Evolutionary conservation across 2,797 vertebrate species (phyloP), one percentile per base, ranked within the genome.

Genomic region (Mormyrus proboscirostris): DNA sequence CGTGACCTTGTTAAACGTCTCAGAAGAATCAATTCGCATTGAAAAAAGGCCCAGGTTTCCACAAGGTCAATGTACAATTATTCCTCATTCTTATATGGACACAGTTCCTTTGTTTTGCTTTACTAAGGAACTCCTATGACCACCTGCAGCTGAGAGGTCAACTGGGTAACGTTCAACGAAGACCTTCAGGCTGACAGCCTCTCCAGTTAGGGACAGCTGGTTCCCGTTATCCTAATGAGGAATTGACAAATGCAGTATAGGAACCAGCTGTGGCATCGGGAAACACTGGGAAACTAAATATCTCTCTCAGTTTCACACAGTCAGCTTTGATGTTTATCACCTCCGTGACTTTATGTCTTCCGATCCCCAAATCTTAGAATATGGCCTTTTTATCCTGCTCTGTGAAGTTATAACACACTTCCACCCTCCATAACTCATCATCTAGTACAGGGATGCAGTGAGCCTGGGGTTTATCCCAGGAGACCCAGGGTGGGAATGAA

Each of bases 241-340:
- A 50, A 76, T 10, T 51, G 44, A 76, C 53, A 87, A 19, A n/a
- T 62, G n/a, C 29, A 41, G 16, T 50, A 73, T 88, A 44, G 29
- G 16, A 88, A 59, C 53, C 86, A 57, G 86, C 86, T 87, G 86
- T n/a, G 53, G 51, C 14, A 33, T 14, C 16, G 7, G 47, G 51
- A 53, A 86, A 86, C 10, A 53, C 25, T 10, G 47, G 25, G 51
- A 86, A 86, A 53, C 50, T 51, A 82, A n/a, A 82, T 82, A 82
- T 51, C 82, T 49, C n/a, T 47, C n/a, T 85, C 49, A 85, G 47
- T 25, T 82, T 44, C 76, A 8, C 22, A 6, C n/a, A 25, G n/a
- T 29, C 49, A 86, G 84, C 49, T 86, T 86, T 86, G 47, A 51
- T 86, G 47, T 82, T 47, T 44, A 41, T 82, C 41, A 82, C 76